Conservation (phyloP, 2,113 vertebrate genomes). For the Periophthalmodon schlosseri region DNA sequence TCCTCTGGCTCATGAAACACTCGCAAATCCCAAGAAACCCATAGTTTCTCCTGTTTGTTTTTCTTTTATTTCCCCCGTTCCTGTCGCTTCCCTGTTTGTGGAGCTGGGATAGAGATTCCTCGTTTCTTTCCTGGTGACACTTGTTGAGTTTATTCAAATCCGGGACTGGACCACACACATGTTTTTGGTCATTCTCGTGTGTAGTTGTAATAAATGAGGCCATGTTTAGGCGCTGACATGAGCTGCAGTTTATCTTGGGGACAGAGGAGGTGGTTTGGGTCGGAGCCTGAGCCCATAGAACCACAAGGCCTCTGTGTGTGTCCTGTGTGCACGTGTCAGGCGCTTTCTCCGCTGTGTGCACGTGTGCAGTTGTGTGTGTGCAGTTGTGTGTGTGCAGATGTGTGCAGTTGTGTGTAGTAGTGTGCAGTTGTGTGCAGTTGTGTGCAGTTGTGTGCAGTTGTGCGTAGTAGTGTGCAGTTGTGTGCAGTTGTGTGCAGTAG, state of each 20-base stretch:
- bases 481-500: too few species aligned
- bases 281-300: slow-evolving; percentile 42
- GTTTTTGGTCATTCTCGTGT: not conserved
- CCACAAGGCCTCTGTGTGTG: slow-evolving; percentile 61
- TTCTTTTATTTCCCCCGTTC: too few species aligned
- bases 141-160: not conserved
- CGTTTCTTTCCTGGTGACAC: too few species aligned
- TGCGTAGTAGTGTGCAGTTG: too few species aligned
- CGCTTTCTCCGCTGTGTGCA: slow-evolving; percentile 28
- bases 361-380: slow-evolving; percentile 20
- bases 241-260: slow-evolving; percentile 50
- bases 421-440: too few species aligned
- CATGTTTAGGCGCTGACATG: slow-evolving; percentile 51
- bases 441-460: too few species aligned
- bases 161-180: not conserved
- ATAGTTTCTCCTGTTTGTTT: too few species aligned
- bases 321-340: slow-evolving; percentile 49
- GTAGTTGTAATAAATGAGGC: not conserved
- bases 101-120: too few species aligned
- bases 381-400: too few species aligned
- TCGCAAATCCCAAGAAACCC: too few species aligned
- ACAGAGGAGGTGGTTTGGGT: slow-evolving; percentile 27
- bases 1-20: not conserved
- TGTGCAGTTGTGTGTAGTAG: too few species aligned
- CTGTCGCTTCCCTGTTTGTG: too few species aligned